Evolutionary conservation across 2,888 invertebrate genomes (phyloP), one percentile per base, ranked within the genome.

Genomic region (Scotopteryx bipunctaria): DNA sequence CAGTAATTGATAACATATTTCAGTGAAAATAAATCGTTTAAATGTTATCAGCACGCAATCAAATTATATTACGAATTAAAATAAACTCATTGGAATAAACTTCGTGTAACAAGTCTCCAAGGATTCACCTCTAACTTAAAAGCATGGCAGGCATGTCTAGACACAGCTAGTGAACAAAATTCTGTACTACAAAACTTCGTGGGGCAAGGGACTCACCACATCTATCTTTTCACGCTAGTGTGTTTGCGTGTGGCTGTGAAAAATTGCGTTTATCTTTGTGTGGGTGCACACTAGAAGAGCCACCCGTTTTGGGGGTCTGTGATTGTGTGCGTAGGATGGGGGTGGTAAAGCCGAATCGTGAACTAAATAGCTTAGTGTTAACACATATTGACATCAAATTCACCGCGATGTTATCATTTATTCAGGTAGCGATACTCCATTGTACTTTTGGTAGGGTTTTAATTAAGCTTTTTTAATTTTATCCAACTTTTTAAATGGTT

Each of bases 351-450:
- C 75, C 73, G 79, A 86, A 79, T 88, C 85, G 86, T 88, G 88
- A 90, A 89, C 89, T 90, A 90, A 90, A 90, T 90, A 89, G 90
- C 89, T 90, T 89, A 89, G 88, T 88, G 89, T 90, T 90, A 90
- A 90, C 90, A 89, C 89, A 90, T 90, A 90, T 90, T 90, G 90
- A 90, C 90, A 89, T 89, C 86, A 88, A 90, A 88, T 90, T 90
- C 84, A 84, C 88, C 87, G 83, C 88, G 85, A 88, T 87, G 83
- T 78, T 90, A 89, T 90, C 89, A 88, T 86, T 89, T 86, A 89
- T 90, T 89, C 87, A 88, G 83, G 85, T 84, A 78, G 80, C 76
- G 78, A 83, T 87, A 81, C 76, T 81, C 79, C 77, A 82, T 82
- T 83, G 81, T 81, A 76, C 78, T 83, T 82, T 85, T 81, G 69